Evolutionary conservation across 2,888 invertebrate species (phyloP).

Genomic region (Agrotis exclamationis): DNA sequence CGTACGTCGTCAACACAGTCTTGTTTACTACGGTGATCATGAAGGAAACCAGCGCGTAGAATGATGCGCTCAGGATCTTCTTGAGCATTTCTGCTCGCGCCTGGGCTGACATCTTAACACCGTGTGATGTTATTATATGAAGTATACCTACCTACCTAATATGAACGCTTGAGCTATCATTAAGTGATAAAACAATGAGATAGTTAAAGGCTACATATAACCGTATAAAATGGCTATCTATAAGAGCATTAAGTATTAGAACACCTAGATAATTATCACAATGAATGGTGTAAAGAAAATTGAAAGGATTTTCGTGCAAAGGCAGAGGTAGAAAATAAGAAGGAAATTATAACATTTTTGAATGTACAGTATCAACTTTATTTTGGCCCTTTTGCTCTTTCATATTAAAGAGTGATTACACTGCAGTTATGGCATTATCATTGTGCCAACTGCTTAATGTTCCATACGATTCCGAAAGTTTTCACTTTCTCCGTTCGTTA

Average conservation of each 20-base stretch:
- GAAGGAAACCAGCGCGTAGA: conserved; percentile 97
- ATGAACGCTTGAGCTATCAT: conserved; percentile 62
- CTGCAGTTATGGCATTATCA: conserved; percentile 7
- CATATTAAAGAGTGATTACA: conserved; percentile 1
- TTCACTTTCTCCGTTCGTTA: conserved; percentile 52
- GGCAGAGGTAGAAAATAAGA: background rate
- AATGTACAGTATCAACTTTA: background rate
- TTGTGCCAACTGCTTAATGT: conserved; percentile 41
- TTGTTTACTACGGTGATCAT: conserved; percentile 99
- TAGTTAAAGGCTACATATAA: background rate
- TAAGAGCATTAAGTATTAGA: background rate
- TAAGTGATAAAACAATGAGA: conserved; percentile 14
- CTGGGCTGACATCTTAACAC: conserved; percentile 62
- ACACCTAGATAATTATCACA: background rate
- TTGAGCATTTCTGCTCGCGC: conserved; percentile 85
- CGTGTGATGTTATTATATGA: conserved; percentile 59
- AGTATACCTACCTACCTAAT: too few relatives aligned
- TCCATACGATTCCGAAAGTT: conserved; percentile 45
- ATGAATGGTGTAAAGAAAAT: background rate
- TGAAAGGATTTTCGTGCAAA: background rate
- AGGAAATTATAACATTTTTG: background rate
- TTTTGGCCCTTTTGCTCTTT: conserved; percentile 10
- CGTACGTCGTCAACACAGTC: conserved; percentile 97
- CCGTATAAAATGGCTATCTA: background rate
- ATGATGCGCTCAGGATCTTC: conserved; percentile 94